These are phyloP conservation scores for Oryzias sinensis DNA, from an alignment of 2,797 vertebrate species.

Conservation along the genomic window DNA sequence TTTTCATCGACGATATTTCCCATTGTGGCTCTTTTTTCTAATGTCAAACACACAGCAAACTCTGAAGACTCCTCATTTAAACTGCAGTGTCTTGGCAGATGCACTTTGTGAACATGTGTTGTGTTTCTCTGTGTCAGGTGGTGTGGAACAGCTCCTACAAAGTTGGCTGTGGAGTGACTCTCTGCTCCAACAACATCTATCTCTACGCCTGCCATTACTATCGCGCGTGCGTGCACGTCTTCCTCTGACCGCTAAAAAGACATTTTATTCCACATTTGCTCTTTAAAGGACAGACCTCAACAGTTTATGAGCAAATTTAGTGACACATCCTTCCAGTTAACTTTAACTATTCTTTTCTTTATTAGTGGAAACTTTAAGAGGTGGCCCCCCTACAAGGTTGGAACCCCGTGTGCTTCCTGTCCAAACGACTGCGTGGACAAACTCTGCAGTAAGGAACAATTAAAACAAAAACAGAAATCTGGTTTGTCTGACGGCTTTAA, in stretches of 20 bases:
- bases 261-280: background rate
- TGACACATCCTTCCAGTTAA: no score
- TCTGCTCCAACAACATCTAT: conserved; percentile 53
- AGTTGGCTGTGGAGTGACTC: conserved; percentile 67
- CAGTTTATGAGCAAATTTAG: no score
- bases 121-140: conserved; percentile 52
- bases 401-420: conserved; percentile 62
- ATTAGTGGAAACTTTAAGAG: conserved; percentile 72
- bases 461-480: background rate
- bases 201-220: conserved; percentile 75
- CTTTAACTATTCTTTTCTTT: conserved; percentile 1
- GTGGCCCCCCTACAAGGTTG: conserved; percentile 59
- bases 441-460: conserved; percentile 73
- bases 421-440: conserved; percentile 60
- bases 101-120: background rate
- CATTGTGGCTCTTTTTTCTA: no score
- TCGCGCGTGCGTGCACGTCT: conserved; percentile 66
- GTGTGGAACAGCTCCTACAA: conserved; percentile 75
- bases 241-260: background rate
- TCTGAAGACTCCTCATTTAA: no score
- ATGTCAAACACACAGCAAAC: no score
- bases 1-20: background rate
- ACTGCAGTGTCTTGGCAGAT: no score
- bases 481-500: no score
- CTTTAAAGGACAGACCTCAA: no score